These are phyloP conservation scores for Metalampra italica DNA, from an alignment of 2,888 invertebrate species.

Conservation along the genomic window DNA sequence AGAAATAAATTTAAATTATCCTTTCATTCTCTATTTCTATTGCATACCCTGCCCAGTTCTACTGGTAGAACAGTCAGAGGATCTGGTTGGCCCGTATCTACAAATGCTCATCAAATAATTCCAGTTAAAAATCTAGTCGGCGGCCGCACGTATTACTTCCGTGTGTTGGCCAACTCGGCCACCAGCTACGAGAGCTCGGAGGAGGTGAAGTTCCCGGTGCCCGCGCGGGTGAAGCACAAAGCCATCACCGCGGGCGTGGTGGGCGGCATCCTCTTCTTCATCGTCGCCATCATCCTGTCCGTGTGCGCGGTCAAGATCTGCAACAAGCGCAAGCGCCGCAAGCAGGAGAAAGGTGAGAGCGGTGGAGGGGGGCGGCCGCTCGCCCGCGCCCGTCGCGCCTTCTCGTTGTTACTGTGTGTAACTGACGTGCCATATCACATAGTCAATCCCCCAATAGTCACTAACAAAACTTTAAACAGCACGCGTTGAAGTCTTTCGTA, in stretches of 20 bases:
- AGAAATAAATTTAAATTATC: too few species aligned
- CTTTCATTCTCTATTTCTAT: too few species aligned
- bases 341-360: slow-evolving; percentile 97
- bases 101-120: slow-evolving; percentile 28
- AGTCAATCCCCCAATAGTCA: too few species aligned
- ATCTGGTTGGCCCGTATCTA: too few species aligned
- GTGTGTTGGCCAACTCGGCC: slow-evolving; percentile 92
- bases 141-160: slow-evolving; percentile 94
- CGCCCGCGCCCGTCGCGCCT: slow-evolving; percentile 35
- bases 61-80: too few species aligned
- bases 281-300: slow-evolving; percentile 97
- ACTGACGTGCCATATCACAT: neutral
- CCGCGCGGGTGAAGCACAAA: slow-evolving; percentile 95
- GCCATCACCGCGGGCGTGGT: slow-evolving; percentile 98
- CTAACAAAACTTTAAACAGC: too few species aligned
- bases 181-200: slow-evolving; percentile 93
- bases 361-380: slow-evolving; percentile 39
- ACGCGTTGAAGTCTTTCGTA: too few species aligned
- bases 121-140: slow-evolving; percentile 94
- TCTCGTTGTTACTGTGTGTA: slow-evolving; percentile 3
- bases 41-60: neutral
- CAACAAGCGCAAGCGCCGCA: slow-evolving; percentile 97
- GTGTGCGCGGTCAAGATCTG: slow-evolving; percentile 98
- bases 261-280: slow-evolving; percentile 97
- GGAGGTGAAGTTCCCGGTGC: slow-evolving; percentile 92